A percentile compares a stretch with the other conserved stretches of the same genome.
phyloP scores from a whole-genome alignment of 2,113 vertebrate genomes.

The Neolamprologus cancellatus region DNA sequence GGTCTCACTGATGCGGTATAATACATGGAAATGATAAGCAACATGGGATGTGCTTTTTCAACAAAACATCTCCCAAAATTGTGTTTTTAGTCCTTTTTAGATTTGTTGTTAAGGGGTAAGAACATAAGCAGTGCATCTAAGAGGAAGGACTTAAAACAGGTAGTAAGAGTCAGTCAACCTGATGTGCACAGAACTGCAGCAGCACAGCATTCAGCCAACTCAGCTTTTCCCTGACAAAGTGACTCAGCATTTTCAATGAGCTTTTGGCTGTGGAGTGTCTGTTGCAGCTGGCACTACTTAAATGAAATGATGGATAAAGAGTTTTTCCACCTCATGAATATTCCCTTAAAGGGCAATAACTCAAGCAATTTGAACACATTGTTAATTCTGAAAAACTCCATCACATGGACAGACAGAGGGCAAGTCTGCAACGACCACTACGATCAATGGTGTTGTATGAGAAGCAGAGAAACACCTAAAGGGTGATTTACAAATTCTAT shows the following conservation, averaged over 20 bases:
- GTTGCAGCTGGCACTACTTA: conserved; percentile 23
- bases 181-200: neutral
- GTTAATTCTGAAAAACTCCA: conserved; percentile 22
- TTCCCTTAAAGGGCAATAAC: conserved; percentile 28
- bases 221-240: conserved; percentile 5
- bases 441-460: neutral
- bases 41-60: neutral
- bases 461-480: neutral
- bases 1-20: neutral
- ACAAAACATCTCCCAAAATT: neutral
- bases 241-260: conserved; percentile 42
- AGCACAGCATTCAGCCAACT: conserved; percentile 4
- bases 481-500: neutral
- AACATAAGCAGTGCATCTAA: neutral
- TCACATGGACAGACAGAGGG: neutral
- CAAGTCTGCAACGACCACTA: neutral
- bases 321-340: conserved; percentile 38
- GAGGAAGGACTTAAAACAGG: neutral
- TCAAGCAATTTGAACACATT: neutral
- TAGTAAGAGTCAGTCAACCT: neutral
- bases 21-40: neutral
- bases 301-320: conserved; percentile 51
- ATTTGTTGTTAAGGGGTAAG: neutral
- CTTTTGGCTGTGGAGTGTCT: conserved; percentile 4
- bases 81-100: neutral